Evolutionary conservation across 2,888 invertebrate species (phyloP).

Genomic region (Patella depressa): DNA sequence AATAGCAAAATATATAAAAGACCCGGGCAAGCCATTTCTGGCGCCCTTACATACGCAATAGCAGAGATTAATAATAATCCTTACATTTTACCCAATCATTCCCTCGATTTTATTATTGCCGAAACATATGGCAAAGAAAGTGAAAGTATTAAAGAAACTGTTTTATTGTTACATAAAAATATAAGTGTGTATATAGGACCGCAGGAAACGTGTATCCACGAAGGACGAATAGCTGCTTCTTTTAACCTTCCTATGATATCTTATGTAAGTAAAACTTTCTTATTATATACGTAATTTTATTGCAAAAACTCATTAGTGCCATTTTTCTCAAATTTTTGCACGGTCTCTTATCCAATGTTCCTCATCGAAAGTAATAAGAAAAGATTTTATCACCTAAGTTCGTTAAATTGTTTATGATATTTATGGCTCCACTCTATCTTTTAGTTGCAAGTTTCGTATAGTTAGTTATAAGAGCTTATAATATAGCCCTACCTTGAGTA

Average conservation of each 20-base stretch:
- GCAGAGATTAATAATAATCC: conserved; percentile 78
- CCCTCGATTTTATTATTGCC: conserved; percentile 84
- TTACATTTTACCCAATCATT: conserved; percentile 77
- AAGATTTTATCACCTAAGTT: too few species aligned
- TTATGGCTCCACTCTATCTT: too few species aligned
- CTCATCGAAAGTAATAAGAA: too few species aligned
- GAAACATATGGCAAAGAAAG: conserved; percentile 93
- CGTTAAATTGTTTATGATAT: too few species aligned
- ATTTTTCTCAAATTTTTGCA: too few species aligned
- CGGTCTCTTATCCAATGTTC: too few species aligned
- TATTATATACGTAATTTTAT: neutral
- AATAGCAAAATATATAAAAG: conserved; percentile 76
- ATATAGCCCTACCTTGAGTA: too few species aligned
- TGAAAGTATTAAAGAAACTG: conserved; percentile 87
- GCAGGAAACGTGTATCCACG: conserved; percentile 89
- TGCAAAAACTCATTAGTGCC: neutral
- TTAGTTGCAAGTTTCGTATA: too few species aligned
- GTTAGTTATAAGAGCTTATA: too few species aligned
- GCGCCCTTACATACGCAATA: conserved; percentile 89
- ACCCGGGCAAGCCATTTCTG: conserved; percentile 82
- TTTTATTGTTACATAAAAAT: conserved; percentile 83
- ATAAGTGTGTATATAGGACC: conserved; percentile 91
- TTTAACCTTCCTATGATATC: conserved; percentile 97
- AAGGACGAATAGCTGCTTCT: conserved; percentile 92
- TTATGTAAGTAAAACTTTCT: conserved; percentile 81